phyloP scores from a whole-genome alignment of 1,140 invertebrate genomes.

The Asbolus verrucosus region DNA sequence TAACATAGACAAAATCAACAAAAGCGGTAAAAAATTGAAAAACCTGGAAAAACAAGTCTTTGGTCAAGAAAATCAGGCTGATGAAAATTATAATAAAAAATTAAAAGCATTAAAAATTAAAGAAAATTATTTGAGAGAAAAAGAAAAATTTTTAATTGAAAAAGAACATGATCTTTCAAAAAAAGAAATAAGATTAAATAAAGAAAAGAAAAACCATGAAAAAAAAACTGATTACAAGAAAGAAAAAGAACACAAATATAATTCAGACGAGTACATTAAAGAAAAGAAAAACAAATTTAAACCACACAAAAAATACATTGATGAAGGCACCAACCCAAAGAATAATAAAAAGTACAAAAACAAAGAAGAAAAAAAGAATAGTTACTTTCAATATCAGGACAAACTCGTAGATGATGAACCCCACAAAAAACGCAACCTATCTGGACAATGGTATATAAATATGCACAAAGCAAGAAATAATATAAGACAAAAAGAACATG shows the following conservation, averaged over 20 bases:
- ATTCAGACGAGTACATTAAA: not conserved
- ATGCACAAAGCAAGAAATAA: conserved; percentile 44
- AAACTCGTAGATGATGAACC: too few relatives aligned
- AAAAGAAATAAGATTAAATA: not conserved
- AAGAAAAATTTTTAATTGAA: conserved; percentile 41
- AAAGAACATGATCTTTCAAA: conserved; percentile 35
- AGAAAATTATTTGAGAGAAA: conserved; percentile 44
- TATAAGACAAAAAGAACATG: conserved; percentile 47
- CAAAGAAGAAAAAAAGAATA: not conserved
- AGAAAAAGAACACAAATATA: not conserved
- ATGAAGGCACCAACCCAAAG: not conserved
- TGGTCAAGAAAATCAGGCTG: not conserved
- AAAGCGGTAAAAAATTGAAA: not conserved
- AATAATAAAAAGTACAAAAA: conserved; percentile 45
- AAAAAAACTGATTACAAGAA: conserved; percentile 11
- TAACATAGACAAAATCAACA: too few relatives aligned
- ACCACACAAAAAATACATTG: conserved; percentile 14
- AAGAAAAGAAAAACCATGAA: conserved; percentile 13
- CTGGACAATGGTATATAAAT: conserved; percentile 54
- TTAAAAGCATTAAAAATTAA: conserved; percentile 40
- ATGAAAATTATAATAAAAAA: conserved; percentile 15
- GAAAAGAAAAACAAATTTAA: conserved; percentile 9
- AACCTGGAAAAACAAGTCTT: not conserved
- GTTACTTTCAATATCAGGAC: conserved; percentile 26
- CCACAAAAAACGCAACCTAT: conserved; percentile 42